Percentiles rank a stretch among this genome's conserved stretches.
Conservation (phyloP, 1,140 invertebrate species). For the Megalopta genalis region DNA sequence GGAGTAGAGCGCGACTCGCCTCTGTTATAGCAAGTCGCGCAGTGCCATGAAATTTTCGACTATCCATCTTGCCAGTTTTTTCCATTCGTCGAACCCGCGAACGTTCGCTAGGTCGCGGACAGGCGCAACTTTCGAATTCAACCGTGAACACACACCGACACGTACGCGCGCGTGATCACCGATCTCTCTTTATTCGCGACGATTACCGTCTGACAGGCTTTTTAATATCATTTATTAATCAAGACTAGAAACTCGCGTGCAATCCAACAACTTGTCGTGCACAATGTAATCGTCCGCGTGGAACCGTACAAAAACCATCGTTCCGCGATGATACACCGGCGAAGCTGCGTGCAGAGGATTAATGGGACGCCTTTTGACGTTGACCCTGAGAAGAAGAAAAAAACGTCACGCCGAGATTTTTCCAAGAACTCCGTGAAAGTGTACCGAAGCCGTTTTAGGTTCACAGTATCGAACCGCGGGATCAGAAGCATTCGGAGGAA, state of each 20-base stretch:
- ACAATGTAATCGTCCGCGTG: neutral
- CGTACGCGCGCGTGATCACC: neutral
- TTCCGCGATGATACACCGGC: neutral
- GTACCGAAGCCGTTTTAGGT: no score
- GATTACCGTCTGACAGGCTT: neutral
- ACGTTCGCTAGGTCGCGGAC: neutral
- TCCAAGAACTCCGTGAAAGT: no score
- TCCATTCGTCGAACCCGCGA: neutral
- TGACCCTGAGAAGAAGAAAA: no score
- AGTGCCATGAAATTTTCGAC: slow-evolving; percentile 14
- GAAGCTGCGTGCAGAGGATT: no score
- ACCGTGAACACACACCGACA: neutral
- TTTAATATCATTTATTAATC: slow-evolving; percentile 7
- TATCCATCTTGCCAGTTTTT: neutral
- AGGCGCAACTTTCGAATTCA: neutral
- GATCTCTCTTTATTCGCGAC: neutral
- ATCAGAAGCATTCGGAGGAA: no score
- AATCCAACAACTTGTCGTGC: neutral
- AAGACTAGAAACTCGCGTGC: neutral
- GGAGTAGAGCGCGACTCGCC: slow-evolving; percentile 45
- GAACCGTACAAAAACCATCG: no score
- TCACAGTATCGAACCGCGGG: no score
- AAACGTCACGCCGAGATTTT: no score
- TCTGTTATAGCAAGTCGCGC: neutral
- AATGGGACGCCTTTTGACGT: no score